These are phyloP conservation scores for Mythimna loreyi DNA, from an alignment of 2,888 invertebrate species.

Conservation along the genomic window DNA sequence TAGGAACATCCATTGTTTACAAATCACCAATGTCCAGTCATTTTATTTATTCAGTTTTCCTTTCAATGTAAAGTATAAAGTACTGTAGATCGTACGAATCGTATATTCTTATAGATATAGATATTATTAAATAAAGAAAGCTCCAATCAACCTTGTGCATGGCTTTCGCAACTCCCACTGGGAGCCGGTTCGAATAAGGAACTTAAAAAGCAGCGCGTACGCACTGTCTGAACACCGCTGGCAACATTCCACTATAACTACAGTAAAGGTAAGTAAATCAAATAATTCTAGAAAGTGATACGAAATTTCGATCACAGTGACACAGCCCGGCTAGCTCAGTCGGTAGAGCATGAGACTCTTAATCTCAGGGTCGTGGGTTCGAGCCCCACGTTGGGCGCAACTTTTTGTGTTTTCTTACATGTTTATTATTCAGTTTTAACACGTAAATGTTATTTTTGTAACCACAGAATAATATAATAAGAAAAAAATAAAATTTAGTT, in stretches of 20 bases:
- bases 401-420: slow-evolving; percentile 67
- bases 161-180: slow-evolving; percentile 66
- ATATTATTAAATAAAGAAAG: slow-evolving; percentile 63
- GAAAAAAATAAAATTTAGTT: slow-evolving; percentile 8
- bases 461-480: slow-evolving; percentile 15
- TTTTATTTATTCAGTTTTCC: slow-evolving; percentile 24
- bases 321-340: slow-evolving; percentile 86
- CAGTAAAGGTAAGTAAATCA: slow-evolving; percentile 8
- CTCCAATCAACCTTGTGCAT: slow-evolving; percentile 62
- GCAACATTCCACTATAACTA: slow-evolving; percentile 36
- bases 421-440: neutral
- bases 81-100: slow-evolving; percentile 4
- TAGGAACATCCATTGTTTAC: slow-evolving; percentile 44
- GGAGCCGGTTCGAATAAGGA: slow-evolving; percentile 66
- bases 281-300: slow-evolving; percentile 19
- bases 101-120: slow-evolving; percentile 29
- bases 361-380: slow-evolving; percentile 92
- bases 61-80: slow-evolving; percentile 33
- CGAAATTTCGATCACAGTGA: fast-evolving
- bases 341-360: slow-evolving; percentile 91
- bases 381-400: slow-evolving; percentile 91
- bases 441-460: neutral
- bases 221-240: slow-evolving; percentile 40
- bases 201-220: slow-evolving; percentile 55
- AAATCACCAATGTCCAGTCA: slow-evolving; percentile 29